Evolutionary conservation across 64 coral and sea anemone species (phyloP).

Genomic region (Anthopleura sola): DNA sequence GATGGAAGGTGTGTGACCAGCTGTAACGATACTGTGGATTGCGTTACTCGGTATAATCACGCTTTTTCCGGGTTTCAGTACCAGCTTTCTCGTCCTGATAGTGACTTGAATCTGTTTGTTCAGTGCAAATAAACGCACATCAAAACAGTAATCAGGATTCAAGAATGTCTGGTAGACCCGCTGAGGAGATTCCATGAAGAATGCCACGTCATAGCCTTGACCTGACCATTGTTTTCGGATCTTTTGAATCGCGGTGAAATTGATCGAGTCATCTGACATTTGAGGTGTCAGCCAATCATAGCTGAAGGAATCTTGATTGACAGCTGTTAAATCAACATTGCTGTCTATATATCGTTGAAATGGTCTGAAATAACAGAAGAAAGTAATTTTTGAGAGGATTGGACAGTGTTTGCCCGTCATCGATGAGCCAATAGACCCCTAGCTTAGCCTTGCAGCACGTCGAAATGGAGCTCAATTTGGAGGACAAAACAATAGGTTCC

Average conservation of each 20-base stretch:
- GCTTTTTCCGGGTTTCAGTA: conserved; percentile 15
- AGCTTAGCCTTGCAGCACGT: no score
- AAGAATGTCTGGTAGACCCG: conserved; percentile 7
- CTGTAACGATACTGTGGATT: conserved; percentile 18
- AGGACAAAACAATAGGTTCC: no score
- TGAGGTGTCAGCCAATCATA: conserved; percentile 58
- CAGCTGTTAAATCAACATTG: conserved; percentile 32
- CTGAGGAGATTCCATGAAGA: conserved; percentile 44
- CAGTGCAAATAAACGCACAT: conserved; percentile 4
- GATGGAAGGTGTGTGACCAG: conserved; percentile 23
- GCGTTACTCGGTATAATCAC: conserved; percentile 22
- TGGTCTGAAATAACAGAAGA: conserved; percentile 2
- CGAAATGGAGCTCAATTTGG: no score
- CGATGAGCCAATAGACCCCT: no score
- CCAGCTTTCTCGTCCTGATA: neutral
- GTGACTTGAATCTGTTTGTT: conserved; percentile 11
- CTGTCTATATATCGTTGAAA: conserved; percentile 52
- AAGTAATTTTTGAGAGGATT: neutral
- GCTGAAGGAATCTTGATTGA: conserved; percentile 48
- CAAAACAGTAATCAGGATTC: neutral
- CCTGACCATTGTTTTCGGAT: conserved; percentile 16
- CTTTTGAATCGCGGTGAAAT: conserved; percentile 9
- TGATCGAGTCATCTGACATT: conserved; percentile 51
- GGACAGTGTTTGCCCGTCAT: no score
- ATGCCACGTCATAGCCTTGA: conserved; percentile 4